These are phyloP conservation scores for Scomber japonicus DNA, from an alignment of 2,113 vertebrate genomes.

Conservation along the genomic window DNA sequence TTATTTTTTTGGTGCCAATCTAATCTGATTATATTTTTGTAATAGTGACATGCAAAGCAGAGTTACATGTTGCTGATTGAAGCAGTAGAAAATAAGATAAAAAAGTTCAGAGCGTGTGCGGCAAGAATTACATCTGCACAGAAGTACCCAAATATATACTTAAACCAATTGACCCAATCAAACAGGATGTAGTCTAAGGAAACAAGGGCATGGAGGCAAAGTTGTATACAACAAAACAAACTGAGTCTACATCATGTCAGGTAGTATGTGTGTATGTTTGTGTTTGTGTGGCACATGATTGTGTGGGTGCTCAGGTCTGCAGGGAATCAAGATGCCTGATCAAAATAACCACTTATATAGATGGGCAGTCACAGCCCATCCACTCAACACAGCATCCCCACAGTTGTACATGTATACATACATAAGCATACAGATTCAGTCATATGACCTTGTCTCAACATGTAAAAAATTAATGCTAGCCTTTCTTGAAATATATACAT, in stretches of 20 bases:
- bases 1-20: not conserved
- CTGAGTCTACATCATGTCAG: not conserved
- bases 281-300: constrained; percentile 2
- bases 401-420: constrained; percentile 51
- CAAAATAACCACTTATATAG: constrained; percentile 65
- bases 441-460: constrained; percentile 66
- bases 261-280: constrained; percentile 6
- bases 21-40: too few species aligned
- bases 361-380: constrained; percentile 59
- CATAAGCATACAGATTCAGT: constrained; percentile 50
- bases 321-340: constrained; percentile 42
- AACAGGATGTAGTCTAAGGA: constrained; percentile 7
- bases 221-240: constrained; percentile 12
- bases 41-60: not conserved
- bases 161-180: constrained; percentile 24
- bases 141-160: not conserved
- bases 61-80: not conserved
- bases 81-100: not conserved
- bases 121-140: not conserved
- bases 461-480: constrained; percentile 50
- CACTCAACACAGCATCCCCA: constrained; percentile 29
- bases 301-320: constrained; percentile 8
- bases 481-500: constrained; percentile 61
- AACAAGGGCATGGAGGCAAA: constrained; percentile 22
- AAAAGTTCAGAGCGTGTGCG: not conserved